Conservation (phyloP, 2,888 invertebrate genomes). For the Dynastes grantii region DNA sequence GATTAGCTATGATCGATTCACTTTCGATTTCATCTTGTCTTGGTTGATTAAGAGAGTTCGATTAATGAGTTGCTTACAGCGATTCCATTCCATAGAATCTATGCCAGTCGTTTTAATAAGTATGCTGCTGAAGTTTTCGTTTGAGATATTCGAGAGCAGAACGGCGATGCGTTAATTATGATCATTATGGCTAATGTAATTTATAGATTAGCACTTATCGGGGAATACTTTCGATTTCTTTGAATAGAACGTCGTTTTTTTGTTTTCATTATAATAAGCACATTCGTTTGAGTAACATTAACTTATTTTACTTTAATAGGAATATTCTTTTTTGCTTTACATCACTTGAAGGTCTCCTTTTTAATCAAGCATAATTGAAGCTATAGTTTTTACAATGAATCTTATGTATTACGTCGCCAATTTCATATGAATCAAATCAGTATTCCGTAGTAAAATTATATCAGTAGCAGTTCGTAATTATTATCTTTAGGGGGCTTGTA, state of each 20-base stretch:
- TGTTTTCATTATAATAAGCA: too few species aligned
- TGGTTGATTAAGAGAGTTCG: background rate
- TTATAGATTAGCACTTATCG: background rate
- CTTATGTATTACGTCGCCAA: too few species aligned
- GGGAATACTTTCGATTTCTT: background rate
- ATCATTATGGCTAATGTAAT: background rate
- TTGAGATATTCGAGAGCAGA: background rate
- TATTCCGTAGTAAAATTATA: too few species aligned
- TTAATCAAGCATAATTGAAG: too few species aligned
- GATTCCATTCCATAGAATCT: background rate
- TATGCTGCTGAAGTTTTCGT: background rate
- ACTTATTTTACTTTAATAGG: too few species aligned
- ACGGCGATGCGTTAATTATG: background rate
- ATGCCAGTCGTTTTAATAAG: background rate
- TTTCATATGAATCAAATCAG: too few species aligned
- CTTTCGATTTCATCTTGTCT: slow-evolving; percentile 20
- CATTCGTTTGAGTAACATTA: too few species aligned
- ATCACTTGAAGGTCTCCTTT: too few species aligned
- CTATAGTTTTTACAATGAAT: too few species aligned
- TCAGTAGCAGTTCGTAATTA: too few species aligned
- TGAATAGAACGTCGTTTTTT: background rate
- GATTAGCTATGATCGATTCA: slow-evolving; percentile 8
- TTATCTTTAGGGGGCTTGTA: too few species aligned
- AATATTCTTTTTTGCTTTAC: too few species aligned
- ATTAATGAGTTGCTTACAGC: background rate